These are phyloP conservation scores for Eciton burchellii DNA, from an alignment of 1,140 invertebrate genomes.

Conservation along the genomic window DNA sequence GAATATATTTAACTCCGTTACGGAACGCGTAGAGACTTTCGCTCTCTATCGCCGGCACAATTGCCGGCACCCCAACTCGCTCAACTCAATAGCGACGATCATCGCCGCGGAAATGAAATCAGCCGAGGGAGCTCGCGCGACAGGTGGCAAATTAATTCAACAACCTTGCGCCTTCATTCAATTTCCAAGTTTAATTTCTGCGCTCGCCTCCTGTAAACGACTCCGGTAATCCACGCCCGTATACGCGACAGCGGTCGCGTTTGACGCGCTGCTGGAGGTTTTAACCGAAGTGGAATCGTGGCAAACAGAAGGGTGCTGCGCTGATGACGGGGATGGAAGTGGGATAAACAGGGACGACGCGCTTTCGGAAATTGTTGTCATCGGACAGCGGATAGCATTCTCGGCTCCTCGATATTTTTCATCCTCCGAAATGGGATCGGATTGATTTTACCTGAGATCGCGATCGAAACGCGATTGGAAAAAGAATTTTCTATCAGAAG, in stretches of 20 bases:
- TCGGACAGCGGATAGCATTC: background rate
- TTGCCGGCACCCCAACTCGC: conserved; percentile 43
- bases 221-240: conserved; percentile 51
- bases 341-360: conserved; percentile 16
- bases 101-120: conserved; percentile 52
- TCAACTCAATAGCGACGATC: conserved; percentile 52
- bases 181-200: conserved; percentile 68
- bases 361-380: conserved; percentile 42
- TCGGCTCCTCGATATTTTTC: conserved; percentile 15
- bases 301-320: conserved; percentile 46
- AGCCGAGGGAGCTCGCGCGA: conserved; percentile 42
- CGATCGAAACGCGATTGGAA: background rate
- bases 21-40: conserved; percentile 45
- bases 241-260: conserved; percentile 32
- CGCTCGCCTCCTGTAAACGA: conserved; percentile 50
- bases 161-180: conserved; percentile 54
- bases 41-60: conserved; percentile 39
- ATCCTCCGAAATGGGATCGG: background rate
- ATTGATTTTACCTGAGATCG: background rate
- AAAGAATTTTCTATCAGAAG: background rate
- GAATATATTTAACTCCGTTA: conserved; percentile 50
- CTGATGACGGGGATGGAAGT: background rate
- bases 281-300: conserved; percentile 42
- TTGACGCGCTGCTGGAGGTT: conserved; percentile 57
- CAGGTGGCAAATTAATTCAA: conserved; percentile 66